Percentiles rank a stretch among this genome's conserved stretches.
Evolutionary conservation across 2,888 invertebrate species (phyloP).

Genomic region (Lordiphosa fenestrarum): DNA sequence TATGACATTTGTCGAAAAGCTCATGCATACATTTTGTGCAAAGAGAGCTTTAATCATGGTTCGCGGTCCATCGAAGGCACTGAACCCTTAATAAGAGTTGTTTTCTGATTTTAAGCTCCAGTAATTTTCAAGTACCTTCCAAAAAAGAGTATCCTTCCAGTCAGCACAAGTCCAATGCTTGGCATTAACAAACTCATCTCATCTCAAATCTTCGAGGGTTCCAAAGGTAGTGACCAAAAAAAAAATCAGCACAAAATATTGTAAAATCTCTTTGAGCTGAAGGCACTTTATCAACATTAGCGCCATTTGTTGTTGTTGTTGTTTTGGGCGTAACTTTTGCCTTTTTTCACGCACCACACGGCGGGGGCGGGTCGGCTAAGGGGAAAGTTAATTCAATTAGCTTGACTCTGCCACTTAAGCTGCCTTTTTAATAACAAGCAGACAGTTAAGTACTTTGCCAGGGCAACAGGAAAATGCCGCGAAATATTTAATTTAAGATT

Average conservation of each 20-base stretch:
- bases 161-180: no score
- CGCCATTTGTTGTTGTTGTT: slow-evolving; percentile 45
- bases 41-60: no score
- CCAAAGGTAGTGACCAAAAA: slow-evolving; percentile 24
- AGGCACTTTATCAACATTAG: slow-evolving; percentile 63
- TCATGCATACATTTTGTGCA: no score
- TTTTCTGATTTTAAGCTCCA: no score
- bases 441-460: slow-evolving; percentile 65
- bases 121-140: no score
- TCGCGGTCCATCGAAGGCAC: no score
- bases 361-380: slow-evolving; percentile 14
- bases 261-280: slow-evolving; percentile 56
- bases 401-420: slow-evolving; percentile 73
- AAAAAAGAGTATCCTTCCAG: no score
- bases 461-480: slow-evolving; percentile 33
- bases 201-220: slow-evolving; percentile 2
- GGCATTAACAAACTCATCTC: not conserved
- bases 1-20: no score
- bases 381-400: slow-evolving; percentile 69
- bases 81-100: no score
- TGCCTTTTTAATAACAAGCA: slow-evolving; percentile 70
- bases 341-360: slow-evolving; percentile 64
- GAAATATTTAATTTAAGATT: slow-evolving; percentile 10
- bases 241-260: slow-evolving; percentile 29
- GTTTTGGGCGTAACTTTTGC: slow-evolving; percentile 36